Base-by-base conservation (phyloP, 2,888 invertebrate species). In the Cryptocephalus primarius region DNA sequence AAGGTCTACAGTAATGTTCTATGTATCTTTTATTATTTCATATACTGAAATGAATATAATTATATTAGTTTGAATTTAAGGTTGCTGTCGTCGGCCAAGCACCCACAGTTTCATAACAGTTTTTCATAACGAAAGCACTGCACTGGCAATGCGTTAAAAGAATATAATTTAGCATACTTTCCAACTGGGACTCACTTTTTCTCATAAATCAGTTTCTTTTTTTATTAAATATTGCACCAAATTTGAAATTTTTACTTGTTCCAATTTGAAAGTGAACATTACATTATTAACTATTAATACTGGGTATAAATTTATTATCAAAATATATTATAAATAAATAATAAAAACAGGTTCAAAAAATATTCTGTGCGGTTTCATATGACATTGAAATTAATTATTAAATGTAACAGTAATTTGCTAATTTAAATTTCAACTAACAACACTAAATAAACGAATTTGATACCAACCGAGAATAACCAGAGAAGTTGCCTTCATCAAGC, bases 1-100 rank as follows among this genome's bases (percentile, higher is more conserved):
- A 22, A 22, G 22, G 22, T 6, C 6, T 6, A 22, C 6, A 4
- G 6, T 22, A 22, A 22, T 22, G 22, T 22, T 22, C 22, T 36
- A 36, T 36, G n/a, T 58, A 59, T 62, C 60, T 60, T 62, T 61
- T 61, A 61, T 59, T 59, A 60, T 61, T 57, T 62, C 53, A 59
- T 58, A 61, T 62, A 60, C 58, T 61, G 58, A 62, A 60, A 57
- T 58, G 56, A 57, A 60, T 60, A 61, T 57, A 60, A 55, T 59
- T 57, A 56, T 60, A 60, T 56, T 60, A 60, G 57, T 55, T 59
- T 60, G 43, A 55, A 52, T 55, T 51, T 43, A 49, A 50, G 49
- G 51, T 47, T 52, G 52, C 52, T 53, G 51, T 57, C 53, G 56
- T 52, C 55, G 55, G 56, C 59, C 60, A 60, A 60, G 60, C 59